These are phyloP conservation scores for Lagopus leucura DNA, from an alignment of 2,113 vertebrate species.

Conservation along the genomic window DNA sequence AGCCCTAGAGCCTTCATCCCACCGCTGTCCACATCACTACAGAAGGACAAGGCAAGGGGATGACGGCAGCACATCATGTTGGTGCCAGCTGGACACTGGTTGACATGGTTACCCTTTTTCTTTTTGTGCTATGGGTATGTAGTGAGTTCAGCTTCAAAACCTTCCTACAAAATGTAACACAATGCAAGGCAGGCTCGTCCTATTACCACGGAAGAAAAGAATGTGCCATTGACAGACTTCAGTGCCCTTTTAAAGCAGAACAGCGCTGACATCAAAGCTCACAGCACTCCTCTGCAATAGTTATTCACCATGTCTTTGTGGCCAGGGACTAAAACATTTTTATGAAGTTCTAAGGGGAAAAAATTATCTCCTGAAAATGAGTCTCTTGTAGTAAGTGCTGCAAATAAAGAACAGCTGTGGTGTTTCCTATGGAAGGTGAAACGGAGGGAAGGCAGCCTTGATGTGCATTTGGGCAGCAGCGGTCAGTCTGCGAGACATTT, in stretches of 20 bases:
- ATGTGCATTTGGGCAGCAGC: not conserved
- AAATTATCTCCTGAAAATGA: conserved; percentile 40
- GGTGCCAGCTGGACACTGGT: not conserved
- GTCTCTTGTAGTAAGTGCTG: conserved; percentile 25
- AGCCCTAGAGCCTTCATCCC: not conserved
- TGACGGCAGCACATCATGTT: fast-evolving
- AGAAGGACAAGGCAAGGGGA: fast-evolving
- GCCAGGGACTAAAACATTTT: not conserved
- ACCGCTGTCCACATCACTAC: fast-evolving
- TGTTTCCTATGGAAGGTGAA: conserved; percentile 14
- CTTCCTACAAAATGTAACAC: not conserved
- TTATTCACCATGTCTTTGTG: not conserved
- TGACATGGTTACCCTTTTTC: conserved; percentile 7
- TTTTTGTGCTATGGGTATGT: not conserved
- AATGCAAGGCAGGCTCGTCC: not conserved
- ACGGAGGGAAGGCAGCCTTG: not conserved
- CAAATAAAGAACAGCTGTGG: conserved; percentile 28
- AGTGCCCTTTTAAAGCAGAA: not conserved
- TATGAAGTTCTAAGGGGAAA: conserved; percentile 34
- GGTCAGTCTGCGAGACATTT: not conserved
- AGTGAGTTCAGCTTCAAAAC: not conserved
- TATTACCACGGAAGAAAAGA: not conserved
- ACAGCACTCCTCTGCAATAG: not conserved
- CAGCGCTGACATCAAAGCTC: conserved; percentile 24
- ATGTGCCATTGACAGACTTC: not conserved